Base-by-base conservation (phyloP, 2,888 invertebrate genomes). In the Laothoe populi region DNA sequence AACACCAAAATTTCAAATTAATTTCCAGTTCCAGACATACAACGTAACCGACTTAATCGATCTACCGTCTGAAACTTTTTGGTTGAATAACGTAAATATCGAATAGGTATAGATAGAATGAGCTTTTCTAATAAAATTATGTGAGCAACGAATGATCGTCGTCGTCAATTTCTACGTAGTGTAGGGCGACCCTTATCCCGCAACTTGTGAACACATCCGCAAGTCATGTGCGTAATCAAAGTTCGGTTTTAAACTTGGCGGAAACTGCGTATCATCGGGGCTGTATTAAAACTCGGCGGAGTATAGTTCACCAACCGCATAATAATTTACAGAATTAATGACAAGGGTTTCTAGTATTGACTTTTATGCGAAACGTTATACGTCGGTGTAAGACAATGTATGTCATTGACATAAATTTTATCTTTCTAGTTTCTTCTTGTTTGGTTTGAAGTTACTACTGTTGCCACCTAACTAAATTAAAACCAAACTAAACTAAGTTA, bases 151-250 rank as follows among this genome's bases (percentile, higher is more conserved):
- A n/a, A n/a, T n/a, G n/a, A n/a, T n/a, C n/a, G n/a, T n/a, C n/a
- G n/a, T n/a, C n/a, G n/a, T n/a, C n/a, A n/a, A n/a, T n/a, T n/a
- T n/a, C n/a, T n/a, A n/a, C n/a, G n/a, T n/a, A n/a, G n/a, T 31
- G 31, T 31, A 31, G 31, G 7, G 31, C 31, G 31, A 5, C 31
- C 31, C 40, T 40, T n/a, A 42, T 4, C 8, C n/a, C 21, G 26
- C 44, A 26, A 44, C 42, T 24, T 21, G 13, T 24, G 23, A 19
- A 38, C 13, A 38, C 10, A 23, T 74, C 66, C 69, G 66, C 81
- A 64, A 85, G 85, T 89, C 89, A 88, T 77, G 85, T 70, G 73
- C 69, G 78, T 82, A 84, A 89, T 90, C 86, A 82, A 87, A 88
- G 82, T 88, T 83, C 65, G 60, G 65, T 70, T 73, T 71, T 72